phyloP scores from a whole-genome alignment of 2,888 invertebrate genomes.

The Holacanthella duospinosa region DNA sequence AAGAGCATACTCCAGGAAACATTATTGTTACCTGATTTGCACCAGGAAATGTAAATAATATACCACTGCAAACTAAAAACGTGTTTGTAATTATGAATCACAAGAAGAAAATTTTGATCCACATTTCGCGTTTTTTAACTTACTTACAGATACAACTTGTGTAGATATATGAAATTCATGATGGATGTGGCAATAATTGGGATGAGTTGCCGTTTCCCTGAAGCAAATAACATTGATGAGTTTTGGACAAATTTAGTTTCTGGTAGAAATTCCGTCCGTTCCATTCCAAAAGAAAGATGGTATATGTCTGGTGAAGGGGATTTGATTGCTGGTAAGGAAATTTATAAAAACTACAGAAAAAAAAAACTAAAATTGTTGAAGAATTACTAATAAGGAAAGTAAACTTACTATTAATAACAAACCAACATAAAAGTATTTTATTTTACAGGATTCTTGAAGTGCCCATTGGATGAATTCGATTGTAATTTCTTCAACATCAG shows the following conservation, averaged over 20 bases:
- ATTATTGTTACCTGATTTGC: too few species aligned
- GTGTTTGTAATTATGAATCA: too few species aligned
- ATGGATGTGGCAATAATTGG: slow-evolving; percentile 19
- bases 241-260: slow-evolving; percentile 20
- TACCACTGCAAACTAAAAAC: too few species aligned
- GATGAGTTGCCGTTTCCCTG: slow-evolving; percentile 21
- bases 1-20: too few species aligned
- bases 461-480: background rate
- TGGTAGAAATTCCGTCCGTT: slow-evolving; percentile 12
- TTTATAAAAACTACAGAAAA: background rate
- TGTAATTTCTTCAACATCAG: background rate
- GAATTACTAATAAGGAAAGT: background rate
- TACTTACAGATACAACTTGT: too few species aligned
- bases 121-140: too few species aligned
- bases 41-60: too few species aligned
- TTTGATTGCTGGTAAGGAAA: background rate
- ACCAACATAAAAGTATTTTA: background rate
- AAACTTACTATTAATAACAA: background rate
- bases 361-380: background rate
- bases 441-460: background rate
- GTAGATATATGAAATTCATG: too few species aligned
- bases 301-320: background rate
- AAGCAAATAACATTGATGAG: slow-evolving; percentile 15
- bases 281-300: background rate
- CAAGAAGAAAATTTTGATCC: too few species aligned